A percentile compares a stretch with the other conserved stretches of the same genome.
Conservation (phyloP, 2,888 invertebrate genomes). For the Plebejus anna region DNA sequence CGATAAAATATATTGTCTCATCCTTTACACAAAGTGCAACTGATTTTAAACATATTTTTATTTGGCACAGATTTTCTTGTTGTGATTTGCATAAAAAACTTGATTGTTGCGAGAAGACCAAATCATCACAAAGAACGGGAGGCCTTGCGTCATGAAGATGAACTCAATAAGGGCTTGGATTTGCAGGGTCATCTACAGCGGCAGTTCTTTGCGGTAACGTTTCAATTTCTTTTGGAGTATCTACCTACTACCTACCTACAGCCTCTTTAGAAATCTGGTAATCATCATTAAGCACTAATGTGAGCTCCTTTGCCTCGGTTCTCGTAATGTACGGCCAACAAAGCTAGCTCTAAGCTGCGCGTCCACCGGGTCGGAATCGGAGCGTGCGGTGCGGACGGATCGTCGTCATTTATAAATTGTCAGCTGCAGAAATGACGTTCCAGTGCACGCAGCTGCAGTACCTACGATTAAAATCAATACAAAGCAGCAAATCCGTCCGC, state of each 20-base stretch:
- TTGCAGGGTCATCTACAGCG: neutral
- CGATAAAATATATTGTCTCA: neutral
- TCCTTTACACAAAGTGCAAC: neutral
- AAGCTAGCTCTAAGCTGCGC: neutral
- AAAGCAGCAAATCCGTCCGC: too few relatives aligned
- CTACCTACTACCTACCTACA: too few relatives aligned
- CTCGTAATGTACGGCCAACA: neutral
- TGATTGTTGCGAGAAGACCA: neutral
- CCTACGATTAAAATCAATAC: too few relatives aligned
- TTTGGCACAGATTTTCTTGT: neutral
- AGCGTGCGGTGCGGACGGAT: too few relatives aligned
- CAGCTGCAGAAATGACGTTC: too few relatives aligned
- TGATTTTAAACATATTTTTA: neutral
- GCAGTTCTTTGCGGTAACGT: constrained; percentile 10
- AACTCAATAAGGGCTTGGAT: neutral
- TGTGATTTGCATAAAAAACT: neutral
- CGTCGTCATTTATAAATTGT: too few relatives aligned
- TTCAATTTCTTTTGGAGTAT: neutral
- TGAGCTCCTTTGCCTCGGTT: neutral
- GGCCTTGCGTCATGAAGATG: neutral
- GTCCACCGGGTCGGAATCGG: too few relatives aligned
- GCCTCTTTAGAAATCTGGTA: neutral
- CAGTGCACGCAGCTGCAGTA: too few relatives aligned
- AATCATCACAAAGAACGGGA: neutral
- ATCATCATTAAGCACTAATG: neutral